Base-by-base conservation (phyloP, 2,888 invertebrate genomes). In the Octodonta nipae region DNA sequence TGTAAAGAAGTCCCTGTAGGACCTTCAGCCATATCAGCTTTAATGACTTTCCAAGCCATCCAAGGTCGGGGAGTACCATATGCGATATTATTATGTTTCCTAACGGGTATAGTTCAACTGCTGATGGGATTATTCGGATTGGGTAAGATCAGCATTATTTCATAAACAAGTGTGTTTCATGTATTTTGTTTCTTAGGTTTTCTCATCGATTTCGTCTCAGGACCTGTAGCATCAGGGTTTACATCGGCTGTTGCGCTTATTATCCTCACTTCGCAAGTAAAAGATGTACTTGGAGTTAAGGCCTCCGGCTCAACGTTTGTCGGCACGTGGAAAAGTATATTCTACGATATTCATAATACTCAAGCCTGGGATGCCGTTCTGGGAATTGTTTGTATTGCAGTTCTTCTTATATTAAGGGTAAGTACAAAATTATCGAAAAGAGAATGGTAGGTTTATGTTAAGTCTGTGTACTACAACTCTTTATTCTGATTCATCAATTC, bases 1-100 rank as follows among this genome's bases (percentile, higher is more conserved):
- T 86, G 88, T 55, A 87, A 88, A 58, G 89, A 91, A 58, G 82
- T 89, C 37, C 89, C 91, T 1, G 74, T 89, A 47, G 91, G 92
- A 7, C 92, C 92, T 10, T 89, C 89, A 2, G 91, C 92, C 39
- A 88, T 92, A 49, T 78, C 86, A 42, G 85, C 91, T 3, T 66
- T 92, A 34, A 70, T 92, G 45, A 88, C 88, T 1, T 81, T 70
- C 59, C 83, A 85, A 64, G 73, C 79, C 15, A 73, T 83, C 0
- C 69, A 72, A 30, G 78, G 77, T 25, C 57, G 65, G 4, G 69
- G 70, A 15, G 65, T 73, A 0, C 65, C 73, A 45, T 76, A 86
- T 55, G 83, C 85, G 0, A 73, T 84, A 16, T 63, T 88, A 17
- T 68, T 88, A 7, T 76, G 76, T 49, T 77, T 88, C 44, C 59